Conservation (phyloP, 2,888 invertebrate genomes). For the Tribolium freemani region DNA sequence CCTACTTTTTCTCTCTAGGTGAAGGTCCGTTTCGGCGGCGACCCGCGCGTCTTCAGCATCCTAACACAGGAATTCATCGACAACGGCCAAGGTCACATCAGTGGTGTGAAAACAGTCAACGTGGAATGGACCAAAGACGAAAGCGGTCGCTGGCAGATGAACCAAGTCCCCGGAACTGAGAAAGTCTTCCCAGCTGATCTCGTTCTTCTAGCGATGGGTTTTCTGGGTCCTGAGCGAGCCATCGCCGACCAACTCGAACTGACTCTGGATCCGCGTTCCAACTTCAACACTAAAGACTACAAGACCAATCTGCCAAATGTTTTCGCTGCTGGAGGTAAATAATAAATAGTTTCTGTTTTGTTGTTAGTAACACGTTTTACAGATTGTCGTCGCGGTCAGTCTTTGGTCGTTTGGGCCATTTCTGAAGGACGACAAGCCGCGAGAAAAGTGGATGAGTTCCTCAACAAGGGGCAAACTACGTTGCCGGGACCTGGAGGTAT, state of each 20-base stretch:
- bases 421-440: slow-evolving; percentile 99
- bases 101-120: slow-evolving; percentile 89
- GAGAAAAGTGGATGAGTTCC: slow-evolving; percentile 88
- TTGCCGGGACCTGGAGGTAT: slow-evolving; percentile 96
- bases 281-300: slow-evolving; percentile 89
- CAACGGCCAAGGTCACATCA: slow-evolving; percentile 90
- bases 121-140: slow-evolving; percentile 96
- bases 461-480: slow-evolving; percentile 81
- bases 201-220: slow-evolving; percentile 98
- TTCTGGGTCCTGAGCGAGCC: slow-evolving; percentile 94
- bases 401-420: slow-evolving; percentile 98
- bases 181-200: slow-evolving; percentile 89
- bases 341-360: slow-evolving; percentile 45
- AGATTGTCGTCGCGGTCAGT: slow-evolving; percentile 99
- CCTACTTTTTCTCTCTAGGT: too few species aligned
- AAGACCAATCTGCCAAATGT: slow-evolving; percentile 92
- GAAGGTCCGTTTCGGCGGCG: slow-evolving; percentile 88
- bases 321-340: slow-evolving; percentile 96
- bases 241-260: slow-evolving; percentile 86
- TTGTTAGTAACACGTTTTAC: slow-evolving; percentile 46
- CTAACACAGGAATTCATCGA: slow-evolving; percentile 96
- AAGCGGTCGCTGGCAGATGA: slow-evolving; percentile 94
- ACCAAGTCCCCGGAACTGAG: slow-evolving; percentile 85
- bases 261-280: slow-evolving; percentile 91
- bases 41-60: slow-evolving; percentile 94